Base-by-base conservation (phyloP, 2,888 invertebrate species). In the Trissolcus brochymenae region DNA sequence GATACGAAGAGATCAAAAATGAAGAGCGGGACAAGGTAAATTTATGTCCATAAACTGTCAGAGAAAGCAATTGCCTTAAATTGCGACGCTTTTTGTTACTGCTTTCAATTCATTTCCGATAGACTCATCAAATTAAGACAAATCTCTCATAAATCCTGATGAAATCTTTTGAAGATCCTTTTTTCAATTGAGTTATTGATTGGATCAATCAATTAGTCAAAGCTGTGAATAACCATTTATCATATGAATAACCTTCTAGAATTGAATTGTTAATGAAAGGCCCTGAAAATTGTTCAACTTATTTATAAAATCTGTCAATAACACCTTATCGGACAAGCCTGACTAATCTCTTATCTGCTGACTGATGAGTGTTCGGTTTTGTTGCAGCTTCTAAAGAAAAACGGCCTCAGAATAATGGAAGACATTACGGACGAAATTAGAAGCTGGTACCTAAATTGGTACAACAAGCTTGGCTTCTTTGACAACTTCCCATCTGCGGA, bases 351-450 rank as follows among this genome's bases (percentile, higher is more conserved):
- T 46, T 46, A 46, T 46, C 16, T 16, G n/a, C 4, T 14, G 14
- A 46, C 7, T 46, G 46, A 46, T 14, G 46, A n/a, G 16, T 13
- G 56, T 29, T 65, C 51, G 13, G 35, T 60, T 14, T 14, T 13
- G 54, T 41, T 11, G 51, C 19, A 86, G 87, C 59, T 87, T 7
- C 65, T 78, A 56, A 76, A 79, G 57, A 75, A 78, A 3, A 80
- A 76, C 62, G 82, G 82, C 0, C 92, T 91, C 4, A 90, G 92
- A 43, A 90, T 95, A 78, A 92, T 94, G 89, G 95, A 95, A 84
- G 93, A 94, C 81, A 94, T 95, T 86, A 92, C 93, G 46, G 93
- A 92, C 78, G 95, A 95, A 90, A 92, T 96, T 68, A 90, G 94
- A 70, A 92, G 93, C 83, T 95, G 95, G 95, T 93, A 94, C 84